A percentile compares a stretch with the other conserved stretches of the same genome.
phyloP scores from a whole-genome alignment of 2,888 invertebrate species.

The Troides aeacus region DNA sequence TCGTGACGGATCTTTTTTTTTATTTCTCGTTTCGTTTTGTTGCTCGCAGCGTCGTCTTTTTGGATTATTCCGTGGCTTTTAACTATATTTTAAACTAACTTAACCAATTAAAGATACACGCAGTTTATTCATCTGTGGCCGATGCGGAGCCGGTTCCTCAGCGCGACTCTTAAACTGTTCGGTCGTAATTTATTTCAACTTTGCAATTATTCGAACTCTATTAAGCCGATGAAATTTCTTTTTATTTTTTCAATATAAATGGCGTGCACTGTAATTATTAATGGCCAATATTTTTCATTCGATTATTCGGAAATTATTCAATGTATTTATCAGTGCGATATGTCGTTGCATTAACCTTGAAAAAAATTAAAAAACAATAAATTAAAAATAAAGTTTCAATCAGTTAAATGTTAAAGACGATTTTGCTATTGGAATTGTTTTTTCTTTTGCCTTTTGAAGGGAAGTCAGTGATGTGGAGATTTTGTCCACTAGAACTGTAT shows the following conservation, averaged over 20 bases:
- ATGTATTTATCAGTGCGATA: neutral
- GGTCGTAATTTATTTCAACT: slow-evolving; percentile 44
- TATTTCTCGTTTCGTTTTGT: slow-evolving; percentile 66
- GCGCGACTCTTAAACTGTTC: slow-evolving; percentile 21
- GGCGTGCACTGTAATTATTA: slow-evolving; percentile 12
- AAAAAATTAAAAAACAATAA: no score
- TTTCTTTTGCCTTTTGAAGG: no score
- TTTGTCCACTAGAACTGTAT: no score
- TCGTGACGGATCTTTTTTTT: slow-evolving; percentile 76
- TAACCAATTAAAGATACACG: slow-evolving; percentile 35
- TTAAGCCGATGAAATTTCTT: neutral
- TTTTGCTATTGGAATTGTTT: no score
- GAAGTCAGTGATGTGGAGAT: no score
- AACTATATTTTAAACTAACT: slow-evolving; percentile 68
- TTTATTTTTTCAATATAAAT: slow-evolving; percentile 1
- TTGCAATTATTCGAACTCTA: slow-evolving; percentile 21
- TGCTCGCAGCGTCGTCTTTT: slow-evolving; percentile 66
- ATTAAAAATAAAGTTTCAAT: no score
- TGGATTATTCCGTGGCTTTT: slow-evolving; percentile 76
- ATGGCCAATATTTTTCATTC: slow-evolving; percentile 7
- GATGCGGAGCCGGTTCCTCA: slow-evolving; percentile 22
- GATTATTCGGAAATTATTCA: slow-evolving; percentile 1
- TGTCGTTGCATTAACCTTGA: no score
- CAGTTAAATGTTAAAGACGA: no score
- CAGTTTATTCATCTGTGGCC: slow-evolving; percentile 18